Base-by-base conservation (phyloP, 2,797 vertebrate genomes). In the Percopsis omiscomaycus region DNA sequence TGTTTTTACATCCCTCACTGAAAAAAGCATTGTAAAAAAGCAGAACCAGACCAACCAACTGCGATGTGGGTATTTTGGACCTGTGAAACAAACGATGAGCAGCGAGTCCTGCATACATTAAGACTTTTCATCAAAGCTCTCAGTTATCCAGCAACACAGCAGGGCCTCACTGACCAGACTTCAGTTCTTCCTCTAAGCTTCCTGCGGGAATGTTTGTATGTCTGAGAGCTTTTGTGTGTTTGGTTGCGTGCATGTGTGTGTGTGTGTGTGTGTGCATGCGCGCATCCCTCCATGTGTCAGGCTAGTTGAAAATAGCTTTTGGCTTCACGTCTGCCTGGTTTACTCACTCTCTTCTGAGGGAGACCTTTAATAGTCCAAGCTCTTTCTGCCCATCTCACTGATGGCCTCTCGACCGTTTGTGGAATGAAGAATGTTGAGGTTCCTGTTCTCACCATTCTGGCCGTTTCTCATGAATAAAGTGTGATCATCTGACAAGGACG, bases 381-480 rank as follows among this genome's bases (percentile, higher is more conserved):
- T 57, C 27, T 16, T 65, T 74, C 61, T 4, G 4, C 28, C 58
- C 47, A 53, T 14, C 4, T 32, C 71, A 77, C 37, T 13, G 47
- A 71, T 71, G 76, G 68, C 46, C 73, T 64, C 46, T 52, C 54
- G 29, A 66, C 72, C 82, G 78, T 83, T 87, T 82, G 76, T 68
- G 59, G 71, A 63, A 72, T 75, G 48, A 62, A 66, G 16, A 66
- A 66, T 44, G 52, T 16, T 10, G 68, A 74, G 73, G 75, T 87
- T 89, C 79, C 84, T 78, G 83, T 87, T 88, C 86, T 85, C 81
- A 80, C 80, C 74, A 75, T 84, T 85, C 80, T 70, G 58, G 16
- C 55, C 59, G 0, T 49, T 77, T 84, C 74, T 87, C 78, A 76
- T 51, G 76, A 79, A 73, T 81, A 80, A 86, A 85, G 71, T 5